Percentiles rank a stretch among this genome's conserved stretches.
Evolutionary conservation across 2,888 invertebrate genomes (phyloP).

Genomic region (Polietes domitor): DNA sequence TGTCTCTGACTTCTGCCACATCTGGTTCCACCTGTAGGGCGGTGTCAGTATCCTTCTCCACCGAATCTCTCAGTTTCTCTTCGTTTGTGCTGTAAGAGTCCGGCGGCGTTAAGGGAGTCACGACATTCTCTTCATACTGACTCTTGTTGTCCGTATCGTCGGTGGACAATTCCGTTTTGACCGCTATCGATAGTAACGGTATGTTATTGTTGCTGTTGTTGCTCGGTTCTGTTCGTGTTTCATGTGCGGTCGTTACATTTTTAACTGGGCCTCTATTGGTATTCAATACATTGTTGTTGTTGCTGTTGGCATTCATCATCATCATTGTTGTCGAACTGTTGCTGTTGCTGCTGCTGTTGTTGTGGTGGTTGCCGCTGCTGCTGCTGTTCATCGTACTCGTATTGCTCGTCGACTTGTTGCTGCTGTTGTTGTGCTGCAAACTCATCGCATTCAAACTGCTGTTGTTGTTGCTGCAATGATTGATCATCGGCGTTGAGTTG

Average conservation of each 20-base stretch:
- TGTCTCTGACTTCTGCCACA: slow-evolving; percentile 81
- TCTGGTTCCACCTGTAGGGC: slow-evolving; percentile 71
- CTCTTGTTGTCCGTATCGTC: slow-evolving; percentile 75
- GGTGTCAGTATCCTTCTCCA: slow-evolving; percentile 55
- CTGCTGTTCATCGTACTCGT: slow-evolving; percentile 57
- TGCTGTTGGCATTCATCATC: slow-evolving; percentile 71
- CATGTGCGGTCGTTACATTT: slow-evolving; percentile 73
- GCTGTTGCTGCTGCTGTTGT: slow-evolving; percentile 70
- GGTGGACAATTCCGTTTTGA: slow-evolving; percentile 77
- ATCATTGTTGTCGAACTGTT: slow-evolving; percentile 67
- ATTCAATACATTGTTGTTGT: slow-evolving; percentile 74
- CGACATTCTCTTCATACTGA: slow-evolving; percentile 79
- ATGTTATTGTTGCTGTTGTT: slow-evolving; percentile 59
- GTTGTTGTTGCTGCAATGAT: slow-evolving; percentile 71
- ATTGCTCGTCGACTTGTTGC: slow-evolving; percentile 53
- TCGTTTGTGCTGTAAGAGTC: slow-evolving; percentile 77
- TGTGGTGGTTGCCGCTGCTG: slow-evolving; percentile 69
- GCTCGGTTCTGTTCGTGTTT: slow-evolving; percentile 56
- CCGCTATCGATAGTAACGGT: slow-evolving; percentile 62
- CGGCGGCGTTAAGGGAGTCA: slow-evolving; percentile 79
- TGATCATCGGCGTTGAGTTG: slow-evolving; percentile 59
- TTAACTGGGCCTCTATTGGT: slow-evolving; percentile 80
- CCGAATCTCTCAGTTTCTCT: slow-evolving; percentile 73
- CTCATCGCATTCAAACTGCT: slow-evolving; percentile 74
- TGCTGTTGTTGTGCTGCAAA: slow-evolving; percentile 68